Evolutionary conservation across 2,113 vertebrate genomes (phyloP).

Genomic region (Hippocampus zosterae): DNA sequence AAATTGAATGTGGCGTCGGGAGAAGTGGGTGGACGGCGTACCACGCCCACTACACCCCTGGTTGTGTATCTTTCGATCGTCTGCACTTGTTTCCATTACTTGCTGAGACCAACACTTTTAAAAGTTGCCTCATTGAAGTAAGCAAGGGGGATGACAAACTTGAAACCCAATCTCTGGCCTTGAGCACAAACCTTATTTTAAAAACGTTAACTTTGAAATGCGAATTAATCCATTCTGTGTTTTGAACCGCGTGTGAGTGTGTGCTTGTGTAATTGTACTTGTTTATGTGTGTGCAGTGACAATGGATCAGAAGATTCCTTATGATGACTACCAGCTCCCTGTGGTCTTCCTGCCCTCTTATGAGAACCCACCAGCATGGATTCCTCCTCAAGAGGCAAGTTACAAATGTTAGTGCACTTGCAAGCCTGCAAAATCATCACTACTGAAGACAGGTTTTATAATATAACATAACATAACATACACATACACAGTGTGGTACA

Average conservation of each 20-base stretch:
- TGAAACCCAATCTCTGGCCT: neutral
- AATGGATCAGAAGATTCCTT: slow-evolving; percentile 86
- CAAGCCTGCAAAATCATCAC: neutral
- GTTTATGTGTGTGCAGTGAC: neutral
- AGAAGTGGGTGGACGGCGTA: too few relatives aligned
- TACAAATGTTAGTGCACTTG: neutral
- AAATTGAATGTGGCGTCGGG: too few relatives aligned
- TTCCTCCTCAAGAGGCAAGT: slow-evolving; percentile 84
- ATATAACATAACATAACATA: neutral
- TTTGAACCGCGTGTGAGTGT: neutral
- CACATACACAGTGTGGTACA: too few relatives aligned
- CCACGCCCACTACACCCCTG: too few relatives aligned
- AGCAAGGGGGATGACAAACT: neutral
- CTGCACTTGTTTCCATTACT: neutral
- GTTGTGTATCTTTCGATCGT: neutral
- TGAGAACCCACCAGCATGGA: slow-evolving; percentile 92
- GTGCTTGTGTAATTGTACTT: neutral
- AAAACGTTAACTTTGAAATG: neutral
- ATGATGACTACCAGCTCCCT: slow-evolving; percentile 87
- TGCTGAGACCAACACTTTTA: neutral
- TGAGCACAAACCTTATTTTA: neutral
- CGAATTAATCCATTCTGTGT: neutral
- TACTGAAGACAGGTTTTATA: neutral
- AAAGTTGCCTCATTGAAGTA: neutral
- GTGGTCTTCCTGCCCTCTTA: slow-evolving; percentile 93